Evolutionary conservation across 2,888 invertebrate species (phyloP).

Genomic region (Ophioninae sp.): DNA sequence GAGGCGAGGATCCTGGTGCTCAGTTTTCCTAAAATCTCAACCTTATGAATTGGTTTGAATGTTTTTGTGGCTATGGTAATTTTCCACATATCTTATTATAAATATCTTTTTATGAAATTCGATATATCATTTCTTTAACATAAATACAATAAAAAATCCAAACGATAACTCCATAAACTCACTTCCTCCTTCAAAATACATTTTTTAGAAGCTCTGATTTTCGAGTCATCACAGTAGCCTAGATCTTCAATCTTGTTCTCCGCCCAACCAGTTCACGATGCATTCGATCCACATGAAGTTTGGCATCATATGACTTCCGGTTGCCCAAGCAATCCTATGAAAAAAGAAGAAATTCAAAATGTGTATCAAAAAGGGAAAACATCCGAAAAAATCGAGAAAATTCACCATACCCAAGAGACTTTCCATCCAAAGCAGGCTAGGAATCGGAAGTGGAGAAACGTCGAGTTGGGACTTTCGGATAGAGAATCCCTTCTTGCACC

Average conservation of each 20-base stretch:
- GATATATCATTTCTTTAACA: too few species aligned
- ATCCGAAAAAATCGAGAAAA: constrained; percentile 35
- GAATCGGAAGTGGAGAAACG: constrained; percentile 35
- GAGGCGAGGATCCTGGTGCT: too few species aligned
- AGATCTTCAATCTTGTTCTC: background rate
- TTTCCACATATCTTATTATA: too few species aligned
- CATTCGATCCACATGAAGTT: background rate
- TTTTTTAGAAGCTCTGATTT: too few species aligned
- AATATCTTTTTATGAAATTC: too few species aligned
- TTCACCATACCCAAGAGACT: constrained; percentile 58
- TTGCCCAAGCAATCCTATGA: background rate
- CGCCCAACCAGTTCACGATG: background rate
- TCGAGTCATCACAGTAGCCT: background rate
- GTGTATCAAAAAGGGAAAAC: background rate
- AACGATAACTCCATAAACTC: background rate
- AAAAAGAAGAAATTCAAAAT: background rate
- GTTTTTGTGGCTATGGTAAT: too few species aligned
- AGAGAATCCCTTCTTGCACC: constrained; percentile 32
- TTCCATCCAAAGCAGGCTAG: constrained; percentile 41
- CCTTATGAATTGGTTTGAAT: too few species aligned
- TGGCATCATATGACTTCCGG: background rate
- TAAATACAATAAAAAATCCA: background rate
- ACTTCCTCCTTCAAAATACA: too few species aligned
- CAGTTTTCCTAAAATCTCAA: too few species aligned
- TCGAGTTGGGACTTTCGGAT: background rate